Conservation (phyloP, 2,113 vertebrate genomes). For the Bubalus kerabau region DNA sequence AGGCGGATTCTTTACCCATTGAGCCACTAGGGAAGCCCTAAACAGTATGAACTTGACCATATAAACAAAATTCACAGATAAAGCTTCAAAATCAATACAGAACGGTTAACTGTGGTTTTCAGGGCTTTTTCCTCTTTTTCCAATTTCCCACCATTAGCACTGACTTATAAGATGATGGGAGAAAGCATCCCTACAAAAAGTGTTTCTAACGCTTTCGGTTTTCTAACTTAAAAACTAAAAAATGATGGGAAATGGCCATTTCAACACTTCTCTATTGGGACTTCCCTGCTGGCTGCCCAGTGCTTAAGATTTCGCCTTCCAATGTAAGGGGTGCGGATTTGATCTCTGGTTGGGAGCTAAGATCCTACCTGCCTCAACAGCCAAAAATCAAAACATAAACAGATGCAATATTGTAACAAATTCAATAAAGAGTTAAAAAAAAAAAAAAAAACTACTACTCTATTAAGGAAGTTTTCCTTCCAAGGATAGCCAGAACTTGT, state of each 20-base stretch:
- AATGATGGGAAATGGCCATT: background rate
- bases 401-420: background rate
- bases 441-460: background rate
- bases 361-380: background rate
- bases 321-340: rapidly evolving
- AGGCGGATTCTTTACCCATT: background rate
- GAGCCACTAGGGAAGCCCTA: background rate
- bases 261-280: background rate
- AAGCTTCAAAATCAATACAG: background rate
- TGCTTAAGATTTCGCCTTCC: background rate
- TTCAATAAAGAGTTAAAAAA: background rate
- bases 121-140: background rate
- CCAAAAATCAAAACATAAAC: background rate
- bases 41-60: background rate
- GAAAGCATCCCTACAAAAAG: background rate
- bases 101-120: background rate
- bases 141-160: background rate
- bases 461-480: background rate
- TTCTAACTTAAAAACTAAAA: background rate
- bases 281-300: background rate
- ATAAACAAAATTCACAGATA: background rate
- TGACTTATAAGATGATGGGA: background rate
- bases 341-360: background rate
- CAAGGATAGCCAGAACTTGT: background rate
- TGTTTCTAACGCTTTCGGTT: background rate